phyloP scores from a whole-genome alignment of 2,797 vertebrate species.

The Smutsia gigantea region DNA sequence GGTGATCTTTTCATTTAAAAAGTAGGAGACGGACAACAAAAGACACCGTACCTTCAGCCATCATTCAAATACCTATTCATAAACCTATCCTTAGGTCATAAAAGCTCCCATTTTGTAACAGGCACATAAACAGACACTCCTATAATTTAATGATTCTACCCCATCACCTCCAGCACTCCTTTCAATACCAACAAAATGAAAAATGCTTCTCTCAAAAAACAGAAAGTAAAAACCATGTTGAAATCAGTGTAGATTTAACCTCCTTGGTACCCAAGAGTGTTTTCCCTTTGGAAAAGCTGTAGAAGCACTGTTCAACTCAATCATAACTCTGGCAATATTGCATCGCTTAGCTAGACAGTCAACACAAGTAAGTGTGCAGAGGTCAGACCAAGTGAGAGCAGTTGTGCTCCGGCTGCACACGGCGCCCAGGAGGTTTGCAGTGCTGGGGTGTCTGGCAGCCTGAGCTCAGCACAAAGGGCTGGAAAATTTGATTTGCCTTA shows the following conservation, averaged over 20 bases:
- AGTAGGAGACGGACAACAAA: not conserved
- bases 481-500: constrained; percentile 15
- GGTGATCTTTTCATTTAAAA: constrained; percentile 53
- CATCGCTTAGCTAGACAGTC: not conserved
- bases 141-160: not conserved
- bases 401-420: not conserved
- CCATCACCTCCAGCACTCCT: not conserved
- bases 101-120: constrained; percentile 40
- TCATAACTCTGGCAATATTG: not conserved
- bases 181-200: not conserved
- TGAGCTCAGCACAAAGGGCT: constrained; percentile 51
- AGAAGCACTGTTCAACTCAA: not conserved
- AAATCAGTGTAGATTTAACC: not conserved
- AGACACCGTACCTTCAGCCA: not conserved
- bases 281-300: not conserved
- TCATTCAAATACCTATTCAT: not conserved
- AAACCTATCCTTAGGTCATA: not conserved
- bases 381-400: not conserved
- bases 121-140: not conserved
- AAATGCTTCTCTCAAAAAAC: not conserved
- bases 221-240: not conserved
- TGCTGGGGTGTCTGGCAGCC: not conserved
- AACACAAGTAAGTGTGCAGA: not conserved
- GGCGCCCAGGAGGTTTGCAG: not conserved
- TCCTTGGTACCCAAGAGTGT: not conserved